Percentiles rank a stretch among this genome's conserved stretches.
Conservation (phyloP, 2,888 invertebrate genomes). For the Parapristionchus giblindavisi region DNA sequence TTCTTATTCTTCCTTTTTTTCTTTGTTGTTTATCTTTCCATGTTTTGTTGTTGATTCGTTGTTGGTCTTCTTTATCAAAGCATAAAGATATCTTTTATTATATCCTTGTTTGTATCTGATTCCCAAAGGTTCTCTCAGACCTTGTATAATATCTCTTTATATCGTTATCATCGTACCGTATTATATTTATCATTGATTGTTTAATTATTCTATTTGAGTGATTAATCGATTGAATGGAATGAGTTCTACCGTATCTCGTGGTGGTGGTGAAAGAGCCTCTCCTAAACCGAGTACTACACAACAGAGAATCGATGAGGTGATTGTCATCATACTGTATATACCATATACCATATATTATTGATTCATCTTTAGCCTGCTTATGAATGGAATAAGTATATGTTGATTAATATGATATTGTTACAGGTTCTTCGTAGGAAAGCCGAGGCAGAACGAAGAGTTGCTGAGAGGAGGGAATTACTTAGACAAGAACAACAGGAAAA, state of each 20-base stretch:
- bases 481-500: slow-evolving; percentile 39
- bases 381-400: not conserved
- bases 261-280: not conserved
- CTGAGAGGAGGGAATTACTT: slow-evolving; percentile 42
- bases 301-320: slow-evolving; percentile 35
- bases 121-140: slow-evolving; percentile 16
- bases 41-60: slow-evolving; percentile 21
- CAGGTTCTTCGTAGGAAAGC: slow-evolving; percentile 53
- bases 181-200: no score
- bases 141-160: slow-evolving; percentile 18
- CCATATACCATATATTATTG: no score
- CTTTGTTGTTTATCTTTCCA: not conserved
- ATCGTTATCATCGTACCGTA: not conserved
- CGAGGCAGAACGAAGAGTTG: slow-evolving; percentile 53
- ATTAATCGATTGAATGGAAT: slow-evolving; percentile 20
- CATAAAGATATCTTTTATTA: slow-evolving; percentile 8
- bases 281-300: slow-evolving; percentile 30
- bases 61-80: slow-evolving; percentile 6
- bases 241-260: slow-evolving; percentile 6
- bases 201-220: not conserved
- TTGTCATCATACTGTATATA: no score
- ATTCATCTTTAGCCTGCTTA: no score
- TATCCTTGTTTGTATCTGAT: not conserved
- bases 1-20: slow-evolving; percentile 21
- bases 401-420: not conserved